Evolutionary conservation across 2,888 invertebrate species (phyloP), one percentile per base, ranked within the genome.

Genomic region (Ypsolopha sequella): DNA sequence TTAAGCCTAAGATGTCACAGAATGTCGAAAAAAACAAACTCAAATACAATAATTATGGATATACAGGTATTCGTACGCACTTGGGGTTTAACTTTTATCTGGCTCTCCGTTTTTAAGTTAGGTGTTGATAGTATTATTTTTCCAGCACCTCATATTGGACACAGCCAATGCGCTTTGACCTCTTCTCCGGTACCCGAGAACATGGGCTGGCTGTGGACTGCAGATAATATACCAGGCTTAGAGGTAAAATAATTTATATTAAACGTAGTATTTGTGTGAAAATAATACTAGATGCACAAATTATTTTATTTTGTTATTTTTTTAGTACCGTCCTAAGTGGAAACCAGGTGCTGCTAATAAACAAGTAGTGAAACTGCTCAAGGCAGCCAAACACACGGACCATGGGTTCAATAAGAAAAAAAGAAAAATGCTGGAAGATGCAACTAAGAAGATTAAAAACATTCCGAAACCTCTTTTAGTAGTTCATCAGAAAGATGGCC

Each of bases 141-240:
- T 72, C 36, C 60, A 86, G 86, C 86, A 46, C 80, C 86, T 55
- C 70, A 80, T 59, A 81, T 82, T 66, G 86, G 85, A 53, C 85
- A 86, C 64, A 72, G 71, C 56, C 64, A 67, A 55, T 86, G 85
- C 36, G 36, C 7, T 13, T 36, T 36, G 2, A 14, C 36, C n/a
- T 47, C 36, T 14, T 14, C 13, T 39, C 55, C 60, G 52, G 85
- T 87, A 34, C 87, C 86, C n/a, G 81, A 75, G 56, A 54, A 57
- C 36, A 87, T 86, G 85, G 87, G 87, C n/a, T 87, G 87, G 87
- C 61, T 85, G 33, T 87, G 87, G 87, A 82, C 68, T 55, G 73
- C 82, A 51, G 77, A 80, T 54, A 63, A 80, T 58, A 55, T 77
- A 36, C 78, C 82, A 48, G 87, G 85, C 45, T 52, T 82, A 55